Evolutionary conservation across 2,797 vertebrate genomes (phyloP).

Genomic region (Amazonetta brasiliensis): DNA sequence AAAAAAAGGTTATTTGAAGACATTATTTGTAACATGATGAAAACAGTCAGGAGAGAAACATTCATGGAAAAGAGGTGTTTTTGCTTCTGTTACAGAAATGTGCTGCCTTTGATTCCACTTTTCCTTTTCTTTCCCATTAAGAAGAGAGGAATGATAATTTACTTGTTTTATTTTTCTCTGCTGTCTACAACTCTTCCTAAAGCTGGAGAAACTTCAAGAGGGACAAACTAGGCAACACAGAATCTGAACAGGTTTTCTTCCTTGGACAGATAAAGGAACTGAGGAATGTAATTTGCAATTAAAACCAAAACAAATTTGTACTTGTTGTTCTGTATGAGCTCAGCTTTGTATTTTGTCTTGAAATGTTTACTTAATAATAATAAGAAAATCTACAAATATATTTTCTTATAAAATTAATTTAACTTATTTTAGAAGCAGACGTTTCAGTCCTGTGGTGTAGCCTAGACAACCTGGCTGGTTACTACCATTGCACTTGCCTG

Average conservation of each 20-base stretch:
- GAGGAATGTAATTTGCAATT: background rate
- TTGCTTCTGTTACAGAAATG: background rate
- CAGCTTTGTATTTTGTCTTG: background rate
- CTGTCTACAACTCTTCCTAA: background rate
- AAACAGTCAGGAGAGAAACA: background rate
- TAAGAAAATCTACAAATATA: rapidly evolving
- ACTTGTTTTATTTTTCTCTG: background rate
- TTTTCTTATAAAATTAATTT: background rate
- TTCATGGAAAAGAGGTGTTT: background rate
- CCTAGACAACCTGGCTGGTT: rapidly evolving
- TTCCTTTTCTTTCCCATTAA: background rate
- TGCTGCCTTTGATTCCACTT: background rate
- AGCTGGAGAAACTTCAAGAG: background rate
- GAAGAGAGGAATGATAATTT: background rate
- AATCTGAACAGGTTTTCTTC: background rate
- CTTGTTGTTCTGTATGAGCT: background rate
- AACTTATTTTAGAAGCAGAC: background rate
- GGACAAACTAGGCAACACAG: background rate
- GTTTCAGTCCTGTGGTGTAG: background rate
- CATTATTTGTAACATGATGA: background rate
- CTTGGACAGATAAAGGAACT: background rate
- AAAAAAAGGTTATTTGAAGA: background rate
- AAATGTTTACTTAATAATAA: background rate
- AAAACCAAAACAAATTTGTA: background rate
- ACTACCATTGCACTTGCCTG: rapidly evolving